Percentiles rank a stretch among this genome's conserved stretches.
phyloP scores from a whole-genome alignment of 2,888 invertebrate genomes.

The Seladonia tumulorum region DNA sequence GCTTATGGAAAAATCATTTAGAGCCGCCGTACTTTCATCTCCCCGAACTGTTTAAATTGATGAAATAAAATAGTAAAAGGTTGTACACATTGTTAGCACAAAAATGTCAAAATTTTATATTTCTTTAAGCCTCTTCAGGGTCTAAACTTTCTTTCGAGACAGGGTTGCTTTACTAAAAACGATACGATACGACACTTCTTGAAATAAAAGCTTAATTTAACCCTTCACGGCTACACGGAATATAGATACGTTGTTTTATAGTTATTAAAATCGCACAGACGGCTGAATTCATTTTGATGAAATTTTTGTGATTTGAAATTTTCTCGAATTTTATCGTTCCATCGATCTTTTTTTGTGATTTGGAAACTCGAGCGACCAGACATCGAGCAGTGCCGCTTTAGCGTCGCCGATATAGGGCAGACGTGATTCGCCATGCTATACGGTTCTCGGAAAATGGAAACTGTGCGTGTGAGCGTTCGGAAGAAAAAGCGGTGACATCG shows the following conservation, averaged over 20 bases:
- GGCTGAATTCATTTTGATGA: no score
- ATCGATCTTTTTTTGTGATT: not conserved
- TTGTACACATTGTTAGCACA: no score
- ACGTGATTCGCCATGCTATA: not conserved
- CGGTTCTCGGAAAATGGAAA: not conserved
- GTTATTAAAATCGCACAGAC: no score
- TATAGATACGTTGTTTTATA: no score
- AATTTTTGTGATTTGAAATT: not conserved
- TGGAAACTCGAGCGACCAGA: not conserved
- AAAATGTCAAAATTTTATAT: no score
- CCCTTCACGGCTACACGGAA: no score
- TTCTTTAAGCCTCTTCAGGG: no score
- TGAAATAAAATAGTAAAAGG: not conserved
- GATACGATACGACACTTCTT: no score
- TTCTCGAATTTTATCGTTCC: not conserved
- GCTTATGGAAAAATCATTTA: not conserved
- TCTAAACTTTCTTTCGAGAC: no score
- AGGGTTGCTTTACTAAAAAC: no score
- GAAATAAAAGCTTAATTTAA: no score
- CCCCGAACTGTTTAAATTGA: not conserved
- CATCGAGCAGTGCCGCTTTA: not conserved
- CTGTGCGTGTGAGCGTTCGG: not conserved
- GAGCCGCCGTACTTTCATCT: not conserved
- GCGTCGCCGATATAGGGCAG: not conserved
- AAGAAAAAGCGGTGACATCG: constrained; percentile 8